Base-by-base conservation (phyloP, 1,140 invertebrate species). In the Hylaeus volcanicus region DNA sequence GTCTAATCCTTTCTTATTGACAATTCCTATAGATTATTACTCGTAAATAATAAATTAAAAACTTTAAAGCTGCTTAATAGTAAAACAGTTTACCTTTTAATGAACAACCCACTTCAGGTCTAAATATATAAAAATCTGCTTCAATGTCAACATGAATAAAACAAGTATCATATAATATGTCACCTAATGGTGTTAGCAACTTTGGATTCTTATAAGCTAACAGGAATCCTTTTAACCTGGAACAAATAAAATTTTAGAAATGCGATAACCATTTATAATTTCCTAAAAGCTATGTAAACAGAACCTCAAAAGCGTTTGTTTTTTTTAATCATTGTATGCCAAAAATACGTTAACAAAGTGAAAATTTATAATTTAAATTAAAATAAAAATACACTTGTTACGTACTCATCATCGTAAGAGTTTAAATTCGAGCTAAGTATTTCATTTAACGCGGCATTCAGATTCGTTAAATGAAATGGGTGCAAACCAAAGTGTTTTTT, bases 111-210 rank as follows among this genome's bases (percentile, higher is more conserved):
- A 93, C 82, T 79, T 88, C 81, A 63, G 95, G 95, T 74, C 91
- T 91, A 89, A 96, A 96, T 78, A 96, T 90, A 90, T 95, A 96
- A 90, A 95, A 96, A 84, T 95, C 95, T 55, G 94, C 95, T 92
- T 95, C 93, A 15, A 96, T 93, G 91, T 96, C 94, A 61, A 95
- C 89, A 84, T 96, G 94, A 83, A 95, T 94, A 77, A 94, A 95
- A 79, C 92, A 93, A 83, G 93, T 94, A 78, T 96, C 95, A 83
- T 94, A 93, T 64, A 94, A 89, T 78, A 95, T 94, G 39, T 91
- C 88, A 78, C 94, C 94, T 15, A 94, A 76, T 76, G 94, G 90
- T 76, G 93, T 93, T 39, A 95, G 84, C 26, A 96, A 83, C 88
- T 94, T 94, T 43, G 95, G 92, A 87, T 96, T 96, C 89, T 95